phyloP scores from a whole-genome alignment of 1,140 invertebrate species.

The Drosophila sulfurigaster region DNA sequence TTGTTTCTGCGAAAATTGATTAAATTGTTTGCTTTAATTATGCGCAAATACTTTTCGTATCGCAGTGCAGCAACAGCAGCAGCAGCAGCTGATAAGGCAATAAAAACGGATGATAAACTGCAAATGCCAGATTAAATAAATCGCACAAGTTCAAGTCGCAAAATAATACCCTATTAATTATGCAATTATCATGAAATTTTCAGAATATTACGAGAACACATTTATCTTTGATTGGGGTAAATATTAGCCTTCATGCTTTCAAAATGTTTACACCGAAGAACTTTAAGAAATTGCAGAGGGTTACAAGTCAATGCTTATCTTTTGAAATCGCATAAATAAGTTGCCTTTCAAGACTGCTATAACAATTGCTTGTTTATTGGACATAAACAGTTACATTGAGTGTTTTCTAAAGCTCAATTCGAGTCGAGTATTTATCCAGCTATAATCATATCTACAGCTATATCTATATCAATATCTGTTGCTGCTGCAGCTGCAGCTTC shows the following conservation, averaged over 20 bases:
- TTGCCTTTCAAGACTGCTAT: too few relatives aligned
- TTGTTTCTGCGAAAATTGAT: conserved; percentile 43
- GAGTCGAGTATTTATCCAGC: neutral
- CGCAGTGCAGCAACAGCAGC: neutral
- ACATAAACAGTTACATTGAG: neutral
- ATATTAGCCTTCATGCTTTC: too few relatives aligned
- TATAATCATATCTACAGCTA: conserved; percentile 1
- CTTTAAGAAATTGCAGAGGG: too few relatives aligned
- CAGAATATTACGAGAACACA: neutral
- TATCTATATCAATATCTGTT: conserved; percentile 1
- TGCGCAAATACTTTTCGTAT: conserved; percentile 25
- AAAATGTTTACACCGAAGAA: too few relatives aligned
- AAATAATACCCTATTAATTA: neutral
- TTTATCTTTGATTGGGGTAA: too few relatives aligned
- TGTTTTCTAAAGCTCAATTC: neutral
- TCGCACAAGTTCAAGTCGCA: neutral
- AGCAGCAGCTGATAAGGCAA: conserved; percentile 17
- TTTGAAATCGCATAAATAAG: too few relatives aligned
- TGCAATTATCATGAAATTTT: neutral
- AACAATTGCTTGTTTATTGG: too few relatives aligned
- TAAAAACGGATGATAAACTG: conserved; percentile 13
- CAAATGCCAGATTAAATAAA: conserved; percentile 17
- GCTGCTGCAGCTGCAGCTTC: neutral
- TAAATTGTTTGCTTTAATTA: conserved; percentile 56
- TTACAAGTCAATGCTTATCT: too few relatives aligned